Percentiles rank a stretch among this genome's conserved stretches.
phyloP scores from a whole-genome alignment of 1,140 invertebrate genomes.

The Hyphantria cunea region DNA sequence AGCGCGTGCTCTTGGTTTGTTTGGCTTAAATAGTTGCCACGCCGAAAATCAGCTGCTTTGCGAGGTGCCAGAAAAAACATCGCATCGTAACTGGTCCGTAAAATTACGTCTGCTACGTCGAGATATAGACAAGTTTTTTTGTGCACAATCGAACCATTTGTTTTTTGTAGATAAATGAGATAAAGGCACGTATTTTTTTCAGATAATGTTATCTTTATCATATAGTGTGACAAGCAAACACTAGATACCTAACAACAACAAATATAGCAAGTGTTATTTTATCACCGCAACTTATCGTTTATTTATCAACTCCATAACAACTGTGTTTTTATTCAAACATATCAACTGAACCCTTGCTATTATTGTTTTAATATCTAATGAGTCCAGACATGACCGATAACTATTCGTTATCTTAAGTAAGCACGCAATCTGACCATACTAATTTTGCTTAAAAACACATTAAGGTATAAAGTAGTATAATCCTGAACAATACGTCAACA shows the following conservation, averaged over 20 bases:
- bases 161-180: conserved; percentile 2
- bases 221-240: conserved; percentile 2
- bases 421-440: too few species aligned
- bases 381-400: too few species aligned
- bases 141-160: neutral
- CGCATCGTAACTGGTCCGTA: conserved; percentile 36
- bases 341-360: too few species aligned
- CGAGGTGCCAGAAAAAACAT: conserved; percentile 47
- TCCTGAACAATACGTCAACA: too few species aligned
- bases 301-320: conserved; percentile 17
- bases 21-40: conserved; percentile 60
- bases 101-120: conserved; percentile 27
- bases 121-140: conserved; percentile 8
- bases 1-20: conserved; percentile 52
- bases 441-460: too few species aligned
- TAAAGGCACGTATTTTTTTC: conserved; percentile 8
- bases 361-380: too few species aligned
- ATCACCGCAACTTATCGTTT: conserved; percentile 1
- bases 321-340: conserved; percentile 7
- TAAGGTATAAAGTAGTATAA: too few species aligned
- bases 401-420: too few species aligned
- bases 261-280: neutral
- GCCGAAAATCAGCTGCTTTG: conserved; percentile 73
- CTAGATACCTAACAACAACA: conserved; percentile 1
- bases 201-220: conserved; percentile 11